phyloP scores from a whole-genome alignment of 2,113 vertebrate genomes.

The Apteryx owenii region DNA sequence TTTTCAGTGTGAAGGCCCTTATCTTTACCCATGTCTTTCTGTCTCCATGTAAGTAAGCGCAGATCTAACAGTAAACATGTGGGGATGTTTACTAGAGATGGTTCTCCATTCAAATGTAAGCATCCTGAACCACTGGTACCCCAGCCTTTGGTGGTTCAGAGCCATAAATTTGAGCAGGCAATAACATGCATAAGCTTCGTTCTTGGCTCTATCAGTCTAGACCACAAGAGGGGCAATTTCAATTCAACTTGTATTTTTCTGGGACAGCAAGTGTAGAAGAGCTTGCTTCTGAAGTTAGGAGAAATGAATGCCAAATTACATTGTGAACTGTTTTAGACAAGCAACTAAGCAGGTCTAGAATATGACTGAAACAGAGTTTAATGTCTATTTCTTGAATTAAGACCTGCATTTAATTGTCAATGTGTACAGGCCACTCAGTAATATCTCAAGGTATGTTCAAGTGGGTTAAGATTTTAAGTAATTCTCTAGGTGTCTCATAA shows the following conservation, averaged over 20 bases:
- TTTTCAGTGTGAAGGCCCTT: background rate
- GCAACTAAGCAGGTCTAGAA: background rate
- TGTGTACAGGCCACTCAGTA: background rate
- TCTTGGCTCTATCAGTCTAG: background rate
- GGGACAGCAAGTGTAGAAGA: background rate
- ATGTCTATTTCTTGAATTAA: background rate
- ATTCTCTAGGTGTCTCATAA: background rate
- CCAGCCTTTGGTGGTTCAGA: background rate
- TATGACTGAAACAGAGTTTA: background rate
- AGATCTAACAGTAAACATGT: background rate
- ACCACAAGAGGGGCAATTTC: background rate
- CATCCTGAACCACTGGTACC: background rate
- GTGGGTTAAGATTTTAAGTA: background rate
- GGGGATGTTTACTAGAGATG: background rate
- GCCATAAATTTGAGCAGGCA: background rate
- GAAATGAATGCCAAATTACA: background rate
- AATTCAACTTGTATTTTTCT: background rate
- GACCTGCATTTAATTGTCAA: background rate
- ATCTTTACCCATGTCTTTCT: background rate
- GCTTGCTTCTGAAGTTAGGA: background rate
- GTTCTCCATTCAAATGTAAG: background rate
- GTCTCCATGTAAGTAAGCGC: background rate
- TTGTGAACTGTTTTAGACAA: background rate
- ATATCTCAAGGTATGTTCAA: background rate
- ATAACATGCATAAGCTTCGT: background rate